These are phyloP conservation scores for Cervus canadensis DNA, from an alignment of 2,113 vertebrate genomes.

Conservation along the genomic window DNA sequence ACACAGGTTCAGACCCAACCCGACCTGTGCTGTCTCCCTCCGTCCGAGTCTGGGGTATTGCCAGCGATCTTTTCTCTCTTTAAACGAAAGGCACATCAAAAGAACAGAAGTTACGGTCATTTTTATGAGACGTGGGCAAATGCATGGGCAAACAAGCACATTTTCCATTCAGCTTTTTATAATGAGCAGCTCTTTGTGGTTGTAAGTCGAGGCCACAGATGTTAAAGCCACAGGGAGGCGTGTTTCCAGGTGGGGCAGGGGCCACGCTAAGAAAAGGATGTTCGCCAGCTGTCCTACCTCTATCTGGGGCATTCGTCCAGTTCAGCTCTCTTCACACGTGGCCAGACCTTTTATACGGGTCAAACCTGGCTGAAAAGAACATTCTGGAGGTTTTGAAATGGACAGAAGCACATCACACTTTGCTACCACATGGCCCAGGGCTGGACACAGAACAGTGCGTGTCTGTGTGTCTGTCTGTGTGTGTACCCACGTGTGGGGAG, in stretches of 20 bases:
- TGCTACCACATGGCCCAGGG: background rate
- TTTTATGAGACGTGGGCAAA: background rate
- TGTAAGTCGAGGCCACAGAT: background rate
- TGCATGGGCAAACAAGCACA: background rate
- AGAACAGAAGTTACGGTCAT: background rate
- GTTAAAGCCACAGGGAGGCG: background rate
- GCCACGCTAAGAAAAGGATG: background rate
- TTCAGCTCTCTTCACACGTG: fast-evolving
- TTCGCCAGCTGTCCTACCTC: background rate
- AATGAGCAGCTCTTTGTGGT: background rate
- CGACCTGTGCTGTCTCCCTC: background rate
- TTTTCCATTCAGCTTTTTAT: background rate
- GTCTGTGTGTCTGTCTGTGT: background rate
- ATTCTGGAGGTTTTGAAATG: background rate
- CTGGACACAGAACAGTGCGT: background rate
- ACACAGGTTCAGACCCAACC: fast-evolving
- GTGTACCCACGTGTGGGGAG: background rate
- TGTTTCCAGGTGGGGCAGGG: background rate
- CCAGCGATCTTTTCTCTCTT: background rate
- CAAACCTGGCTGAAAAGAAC: background rate
- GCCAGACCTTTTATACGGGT: background rate
- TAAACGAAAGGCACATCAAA: background rate
- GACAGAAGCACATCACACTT: background rate
- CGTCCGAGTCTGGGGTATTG: background rate
- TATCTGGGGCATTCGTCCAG: fast-evolving